Base-by-base conservation (phyloP, 1,140 invertebrate species). In the Fopius arisanus region DNA sequence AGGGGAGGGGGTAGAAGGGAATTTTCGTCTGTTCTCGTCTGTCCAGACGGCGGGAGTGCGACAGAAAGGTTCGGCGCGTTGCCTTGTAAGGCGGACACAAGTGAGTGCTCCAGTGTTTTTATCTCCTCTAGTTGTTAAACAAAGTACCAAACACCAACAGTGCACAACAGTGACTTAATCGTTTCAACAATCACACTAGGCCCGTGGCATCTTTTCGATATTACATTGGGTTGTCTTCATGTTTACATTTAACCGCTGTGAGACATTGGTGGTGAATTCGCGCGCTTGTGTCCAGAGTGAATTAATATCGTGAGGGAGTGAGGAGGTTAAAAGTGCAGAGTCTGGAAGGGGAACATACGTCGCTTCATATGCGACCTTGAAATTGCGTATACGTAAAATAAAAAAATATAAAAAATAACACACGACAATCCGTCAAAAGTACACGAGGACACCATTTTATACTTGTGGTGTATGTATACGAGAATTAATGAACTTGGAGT, bases 11-110 rank as follows among this genome's bases (percentile, higher is more conserved):
- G 33, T 37, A 12, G 2, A 1, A 12, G 7, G 33, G 31, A 33
- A 4, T 33, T 3, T 33, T 33, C 3, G 5, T 14, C 3, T 33
- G 62, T 28, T 16, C 28, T 33, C 41, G 37, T n/a, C n/a, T n/a
- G n/a, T n/a, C 67, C 63, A 75, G 73, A 63, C 75, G 59, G 54
- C 48, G 19, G 26, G 78, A 80, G 84, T 83, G 79, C 78, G 79
- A 82, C 80, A 81, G 77, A 81, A 81, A 80, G 78, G 80, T 78
- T 80, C 79, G 77, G 80, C 80, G 76, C 77, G 82, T 81, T 82
- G 83, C 81, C 80, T 86, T 80, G 79, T 80, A 82, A 82, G 80
- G 79, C 78, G 62, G 29, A 65, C 62, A 65, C 62, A 31, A 65
- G 23, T 26, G 76, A 82, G 70, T 75, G 79, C 80, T 77, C 75